Evolutionary conservation across 2,797 vertebrate species (phyloP), one percentile per base, ranked within the genome.

Genomic region (Melanotaenia parkinsoni): DNA sequence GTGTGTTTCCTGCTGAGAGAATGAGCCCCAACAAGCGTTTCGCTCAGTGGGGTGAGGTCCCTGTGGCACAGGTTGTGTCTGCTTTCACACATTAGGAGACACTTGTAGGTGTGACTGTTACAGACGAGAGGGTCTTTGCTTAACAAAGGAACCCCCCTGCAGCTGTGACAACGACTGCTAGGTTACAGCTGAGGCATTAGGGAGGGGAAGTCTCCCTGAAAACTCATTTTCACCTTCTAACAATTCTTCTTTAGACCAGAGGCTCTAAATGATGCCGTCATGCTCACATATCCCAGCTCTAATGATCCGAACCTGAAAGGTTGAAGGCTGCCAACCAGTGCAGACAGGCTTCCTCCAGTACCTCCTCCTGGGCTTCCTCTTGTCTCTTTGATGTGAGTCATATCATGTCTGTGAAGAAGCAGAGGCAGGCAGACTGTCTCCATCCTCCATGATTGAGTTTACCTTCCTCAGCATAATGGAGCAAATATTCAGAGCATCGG

Each of bases 401-500:
- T 77, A 83, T 90, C 80, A 81, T 76, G 67, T 58, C 72, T 80
- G 40, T 57, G 75, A 70, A 64, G 79, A 38, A 47, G 14, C 58
- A 40, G 72, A 83, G 87, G 80, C 79, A 79, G 79, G 74, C 88
- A 74, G 86, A 63, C 90, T 81, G 87, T 82, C 90, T 91, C 88
- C 87, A 50, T 82, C 75, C 80, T 77, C 37, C 24, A 0, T 65
- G 51, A 69, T 83, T 72, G 35, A 35, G 35, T 35, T 35, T 10
- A 35, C 63, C 72, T 83, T 70, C 58, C 60, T 43, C 11, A 1
- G 70, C 82, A 83, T 77, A 82, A 82, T 67, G 67, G 63, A 62
- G 64, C 56, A n/a, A 40, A 59, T 32, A 51, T 30, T 62, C 33
- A 56, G 12, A 60, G 54, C 45, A 13, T 28, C 20, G 26, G 66